Evolutionary conservation across 92 coral and sea anemone species (phyloP), one percentile per base, ranked within the genome.

Genomic region (Phenganax marumi): DNA sequence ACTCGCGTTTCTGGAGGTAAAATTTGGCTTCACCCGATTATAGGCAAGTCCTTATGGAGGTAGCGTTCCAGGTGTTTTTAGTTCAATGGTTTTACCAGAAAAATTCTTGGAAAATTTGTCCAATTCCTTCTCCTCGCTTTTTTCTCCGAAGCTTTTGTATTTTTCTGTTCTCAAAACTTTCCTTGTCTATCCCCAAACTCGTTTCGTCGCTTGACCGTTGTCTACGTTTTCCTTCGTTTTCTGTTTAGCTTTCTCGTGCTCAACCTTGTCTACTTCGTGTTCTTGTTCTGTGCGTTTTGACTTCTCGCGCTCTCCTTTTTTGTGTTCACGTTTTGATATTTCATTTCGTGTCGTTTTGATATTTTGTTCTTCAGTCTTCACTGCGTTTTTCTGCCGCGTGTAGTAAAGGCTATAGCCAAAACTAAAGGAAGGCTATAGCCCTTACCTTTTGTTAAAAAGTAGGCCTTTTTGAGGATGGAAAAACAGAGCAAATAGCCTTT

Each of bases 31-130:
- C n/a, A n/a, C n/a, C n/a, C n/a, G n/a, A n/a, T n/a, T n/a, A n/a
- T n/a, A n/a, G n/a, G n/a, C n/a, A n/a, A n/a, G n/a, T n/a, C n/a
- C n/a, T n/a, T n/a, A n/a, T n/a, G n/a, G n/a, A n/a, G n/a, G n/a
- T n/a, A n/a, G n/a, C n/a, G n/a, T n/a, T n/a, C n/a, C n/a, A n/a
- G n/a, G n/a, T n/a, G n/a, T n/a, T n/a, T n/a, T n/a, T n/a, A n/a
- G n/a, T n/a, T n/a, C n/a, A n/a, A n/a, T n/a, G n/a, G n/a, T n/a
- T n/a, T n/a, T n/a, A n/a, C n/a, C n/a, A n/a, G 91, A 90, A 51
- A 93, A 92, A 81, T 97, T 91, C 64, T 95, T 90, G 49, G 90
- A 89, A 84, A 95, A 95, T 77, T 95, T 92, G 65, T 86, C 77
- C 4, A 47, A 52, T 12, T 61, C 39, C 8, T 51, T 26, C 8